These are phyloP conservation scores for Drosophila bocki DNA, from an alignment of 1,140 invertebrate genomes.

Conservation along the genomic window DNA sequence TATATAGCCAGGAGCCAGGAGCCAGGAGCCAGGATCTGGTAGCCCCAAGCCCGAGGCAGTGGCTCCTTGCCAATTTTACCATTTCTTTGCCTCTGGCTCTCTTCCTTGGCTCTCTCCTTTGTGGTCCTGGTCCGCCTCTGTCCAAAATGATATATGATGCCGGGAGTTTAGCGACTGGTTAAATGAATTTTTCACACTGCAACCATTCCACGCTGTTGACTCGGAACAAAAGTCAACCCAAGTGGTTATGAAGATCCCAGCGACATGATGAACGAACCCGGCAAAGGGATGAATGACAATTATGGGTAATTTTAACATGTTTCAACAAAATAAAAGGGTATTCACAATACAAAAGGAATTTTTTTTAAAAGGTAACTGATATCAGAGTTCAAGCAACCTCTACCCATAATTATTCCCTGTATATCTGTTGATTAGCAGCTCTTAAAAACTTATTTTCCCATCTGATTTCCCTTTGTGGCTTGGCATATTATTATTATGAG, in stretches of 20 bases:
- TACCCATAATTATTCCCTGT: not conserved
- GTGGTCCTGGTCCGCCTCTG: slow-evolving; percentile 21
- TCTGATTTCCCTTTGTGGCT: not conserved
- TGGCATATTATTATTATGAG: not conserved
- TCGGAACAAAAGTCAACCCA: slow-evolving; percentile 68
- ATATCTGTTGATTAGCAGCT: slow-evolving; percentile 6
- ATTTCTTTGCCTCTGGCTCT: slow-evolving; percentile 21
- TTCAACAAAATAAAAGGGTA: not conserved
- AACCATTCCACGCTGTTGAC: slow-evolving; percentile 71
- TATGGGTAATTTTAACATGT: slow-evolving; percentile 47
- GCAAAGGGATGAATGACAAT: slow-evolving; percentile 62
- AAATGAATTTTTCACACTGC: slow-evolving; percentile 79
- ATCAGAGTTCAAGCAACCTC: too few species aligned
- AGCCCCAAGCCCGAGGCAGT: not conserved
- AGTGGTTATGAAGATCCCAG: slow-evolving; percentile 43
- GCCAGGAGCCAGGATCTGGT: not conserved
- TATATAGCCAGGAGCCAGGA: slow-evolving; percentile 6
- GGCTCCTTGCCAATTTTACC: slow-evolving; percentile 55
- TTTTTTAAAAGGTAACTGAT: too few species aligned
- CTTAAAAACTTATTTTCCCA: slow-evolving; percentile 8
- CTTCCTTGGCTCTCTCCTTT: not conserved
- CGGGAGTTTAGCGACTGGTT: slow-evolving; percentile 76
- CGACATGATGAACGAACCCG: slow-evolving; percentile 36
- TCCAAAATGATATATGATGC: slow-evolving; percentile 69
- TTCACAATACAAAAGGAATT: too few species aligned